These are phyloP conservation scores for Goniozus legneri DNA, from an alignment of 1,140 invertebrate species.

Conservation along the genomic window DNA sequence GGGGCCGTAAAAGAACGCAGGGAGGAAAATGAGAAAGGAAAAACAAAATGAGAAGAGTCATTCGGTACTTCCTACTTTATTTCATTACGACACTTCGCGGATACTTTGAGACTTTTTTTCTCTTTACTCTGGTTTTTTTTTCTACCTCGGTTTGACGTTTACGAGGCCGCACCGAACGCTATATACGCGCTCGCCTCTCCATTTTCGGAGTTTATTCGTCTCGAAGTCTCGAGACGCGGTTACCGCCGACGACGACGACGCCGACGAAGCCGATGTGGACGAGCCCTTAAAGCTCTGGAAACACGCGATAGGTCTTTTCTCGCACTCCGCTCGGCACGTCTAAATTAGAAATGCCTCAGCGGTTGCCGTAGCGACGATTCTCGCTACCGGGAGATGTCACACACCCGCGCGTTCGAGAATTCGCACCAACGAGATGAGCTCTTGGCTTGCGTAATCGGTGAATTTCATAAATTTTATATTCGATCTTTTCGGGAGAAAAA, in stretches of 20 bases:
- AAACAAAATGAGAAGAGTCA: not conserved
- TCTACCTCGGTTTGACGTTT: conserved; percentile 5
- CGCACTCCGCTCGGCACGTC: conserved; percentile 19
- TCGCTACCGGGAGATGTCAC: not conserved
- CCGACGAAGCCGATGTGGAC: conserved; percentile 19
- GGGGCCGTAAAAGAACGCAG: too few species aligned
- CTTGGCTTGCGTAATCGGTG: too few species aligned
- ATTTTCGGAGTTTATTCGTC: too few species aligned
- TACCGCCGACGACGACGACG: too few species aligned
- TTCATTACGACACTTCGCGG: conserved; percentile 14
- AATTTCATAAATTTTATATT: too few species aligned
- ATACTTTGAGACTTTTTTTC: too few species aligned
- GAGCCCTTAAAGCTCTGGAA: conserved; percentile 22
- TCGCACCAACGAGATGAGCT: conserved; percentile 10
- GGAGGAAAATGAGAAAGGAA: not conserved
- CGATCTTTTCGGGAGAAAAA: too few species aligned
- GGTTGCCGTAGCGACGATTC: not conserved
- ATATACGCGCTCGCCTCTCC: too few species aligned
- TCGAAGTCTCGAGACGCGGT: too few species aligned
- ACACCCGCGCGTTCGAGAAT: conserved; percentile 8
- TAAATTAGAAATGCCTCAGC: conserved; percentile 30
- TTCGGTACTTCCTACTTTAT: conserved; percentile 16
- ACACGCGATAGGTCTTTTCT: conserved; percentile 17
- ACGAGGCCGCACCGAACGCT: too few species aligned
- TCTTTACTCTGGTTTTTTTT: too few species aligned